Evolutionary conservation across 2,797 vertebrate genomes (phyloP).

Genomic region (Scolopax rusticola): DNA sequence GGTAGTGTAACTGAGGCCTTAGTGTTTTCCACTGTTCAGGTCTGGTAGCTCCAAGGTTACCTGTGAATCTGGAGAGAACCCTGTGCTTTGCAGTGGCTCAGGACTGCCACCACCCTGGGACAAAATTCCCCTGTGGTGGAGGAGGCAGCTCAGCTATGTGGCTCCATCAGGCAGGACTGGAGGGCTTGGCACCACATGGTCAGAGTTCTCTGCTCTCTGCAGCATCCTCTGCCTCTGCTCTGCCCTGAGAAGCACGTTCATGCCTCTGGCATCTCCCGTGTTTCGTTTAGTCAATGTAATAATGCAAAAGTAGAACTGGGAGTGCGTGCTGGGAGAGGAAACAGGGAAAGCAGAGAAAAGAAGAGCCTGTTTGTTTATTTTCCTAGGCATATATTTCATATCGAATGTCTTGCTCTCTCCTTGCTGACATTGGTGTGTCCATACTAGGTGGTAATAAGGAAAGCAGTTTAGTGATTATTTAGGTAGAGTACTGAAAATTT

Average conservation of each 20-base stretch:
- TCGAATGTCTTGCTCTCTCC: neutral
- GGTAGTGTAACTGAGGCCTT: neutral
- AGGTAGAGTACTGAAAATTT: neutral
- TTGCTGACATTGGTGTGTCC: neutral
- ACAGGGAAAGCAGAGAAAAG: neutral
- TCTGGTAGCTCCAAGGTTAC: neutral
- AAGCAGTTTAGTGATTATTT: neutral
- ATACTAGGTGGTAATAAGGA: neutral
- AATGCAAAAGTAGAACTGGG: neutral
- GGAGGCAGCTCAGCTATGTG: accelerated
- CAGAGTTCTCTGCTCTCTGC: neutral
- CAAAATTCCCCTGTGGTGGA: neutral
- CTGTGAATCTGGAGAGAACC: neutral
- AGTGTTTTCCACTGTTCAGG: neutral
- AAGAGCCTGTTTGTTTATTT: neutral
- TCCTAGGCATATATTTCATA: accelerated
- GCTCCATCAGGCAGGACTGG: neutral
- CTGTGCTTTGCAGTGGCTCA: neutral
- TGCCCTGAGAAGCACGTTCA: accelerated
- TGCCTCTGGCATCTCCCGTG: neutral
- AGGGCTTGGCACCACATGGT: neutral
- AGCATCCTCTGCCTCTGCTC: neutral
- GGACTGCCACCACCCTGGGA: neutral
- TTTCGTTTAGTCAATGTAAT: neutral
- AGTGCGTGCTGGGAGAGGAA: neutral